phyloP scores from a whole-genome alignment of 2,113 vertebrate species.

The Spilogale gracilis region DNA sequence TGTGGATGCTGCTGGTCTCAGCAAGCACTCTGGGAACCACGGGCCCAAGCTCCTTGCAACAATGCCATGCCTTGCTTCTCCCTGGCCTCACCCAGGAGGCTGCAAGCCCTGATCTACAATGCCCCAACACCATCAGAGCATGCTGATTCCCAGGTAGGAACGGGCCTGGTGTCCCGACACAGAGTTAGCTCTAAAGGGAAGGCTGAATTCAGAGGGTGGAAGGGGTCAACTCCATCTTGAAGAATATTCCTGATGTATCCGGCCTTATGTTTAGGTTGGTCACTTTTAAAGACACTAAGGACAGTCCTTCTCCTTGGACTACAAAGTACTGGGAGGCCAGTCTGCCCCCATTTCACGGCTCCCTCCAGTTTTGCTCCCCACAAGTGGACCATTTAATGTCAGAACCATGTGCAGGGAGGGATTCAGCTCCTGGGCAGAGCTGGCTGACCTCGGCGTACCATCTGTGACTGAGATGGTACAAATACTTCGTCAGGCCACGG shows the following conservation, averaged over 20 bases:
- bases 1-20: not conserved
- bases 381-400: not conserved
- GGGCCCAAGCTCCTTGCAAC: no score
- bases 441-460: not conserved
- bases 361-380: not conserved
- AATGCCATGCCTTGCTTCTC: not conserved
- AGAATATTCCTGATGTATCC: not conserved
- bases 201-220: not conserved
- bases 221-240: not conserved
- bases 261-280: not conserved
- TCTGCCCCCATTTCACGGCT: not conserved
- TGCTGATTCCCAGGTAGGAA: not conserved
- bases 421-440: not conserved
- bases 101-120: not conserved
- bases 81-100: not conserved
- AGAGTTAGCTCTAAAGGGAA: not conserved
- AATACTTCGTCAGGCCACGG: rapidly evolving
- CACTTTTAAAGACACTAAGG: not conserved
- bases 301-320: not conserved
- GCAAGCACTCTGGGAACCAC: no score
- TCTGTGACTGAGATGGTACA: not conserved
- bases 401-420: not conserved
- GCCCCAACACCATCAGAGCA: not conserved
- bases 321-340: not conserved
- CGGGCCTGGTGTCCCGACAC: not conserved